Evolutionary conservation across 2,888 invertebrate species (phyloP), one percentile per base, ranked within the genome.

Genomic region (Anorthoa munda): DNA sequence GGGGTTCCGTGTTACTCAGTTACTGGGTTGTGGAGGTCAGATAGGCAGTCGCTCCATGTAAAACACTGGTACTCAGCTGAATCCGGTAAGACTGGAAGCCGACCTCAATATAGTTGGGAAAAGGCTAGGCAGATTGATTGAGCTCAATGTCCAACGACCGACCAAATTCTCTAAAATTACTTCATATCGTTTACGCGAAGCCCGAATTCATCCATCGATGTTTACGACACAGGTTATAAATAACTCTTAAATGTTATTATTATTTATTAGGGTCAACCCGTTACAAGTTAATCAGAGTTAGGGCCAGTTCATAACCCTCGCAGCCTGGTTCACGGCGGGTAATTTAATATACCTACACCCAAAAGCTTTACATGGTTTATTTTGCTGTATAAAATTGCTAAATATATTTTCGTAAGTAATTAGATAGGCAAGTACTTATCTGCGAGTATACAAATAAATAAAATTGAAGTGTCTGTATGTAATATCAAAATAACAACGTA

Each of bases 181-280:
- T 45, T 46, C 23, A 72, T 63, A 45, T 58, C 50, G 72, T 31
- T 71, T 61, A 56, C n/a, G 17, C 4, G 9, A n/a, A n/a, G 3
- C 17, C 46, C n/a, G 11, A 48, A 21, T 39, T 66, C 17, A 51
- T 7, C 45, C n/a, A n/a, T 17, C 11, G 17, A 61, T n/a, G 55
- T 66, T 80, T 66, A 74, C 48, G 58, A 18, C 13, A 15, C 17
- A 58, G 18, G 56, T 68, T 75, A 65, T 78, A 81, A 81, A 77
- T 79, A 69, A 66, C 56, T 61, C 77, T 69, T 65, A 66, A 72
- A 66, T 65, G 26, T 31, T 78, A 68, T 65, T 59, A 78, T 65
- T 65, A 82, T 82, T 82, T 80, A 80, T 80, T 68, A 80, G 66
- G 83, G 67, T 83, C 61, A 66, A 69, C 58, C 72, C 46, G 45